Evolutionary conservation across 2,888 invertebrate species (phyloP).

Genomic region (Deilephila elpenor): DNA sequence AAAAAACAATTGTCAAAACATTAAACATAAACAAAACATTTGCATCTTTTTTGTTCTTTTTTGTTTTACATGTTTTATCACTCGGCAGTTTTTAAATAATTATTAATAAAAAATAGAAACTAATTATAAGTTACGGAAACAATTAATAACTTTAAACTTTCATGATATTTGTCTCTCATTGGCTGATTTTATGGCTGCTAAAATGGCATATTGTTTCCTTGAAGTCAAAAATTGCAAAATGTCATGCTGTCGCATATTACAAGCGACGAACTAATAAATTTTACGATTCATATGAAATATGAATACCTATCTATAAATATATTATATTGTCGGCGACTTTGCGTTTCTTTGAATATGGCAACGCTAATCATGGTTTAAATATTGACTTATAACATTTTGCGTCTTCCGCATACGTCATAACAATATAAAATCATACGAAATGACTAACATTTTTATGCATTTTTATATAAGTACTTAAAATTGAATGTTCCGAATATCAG

Average conservation of each 20-base stretch:
- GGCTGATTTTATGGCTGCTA: background rate
- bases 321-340: background rate
- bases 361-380: constrained; percentile 10
- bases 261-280: background rate
- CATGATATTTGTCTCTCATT: too few species aligned
- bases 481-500: background rate
- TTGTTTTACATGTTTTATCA: too few species aligned
- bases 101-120: too few species aligned
- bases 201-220: background rate
- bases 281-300: background rate
- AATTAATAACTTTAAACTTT: too few species aligned
- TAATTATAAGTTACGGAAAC: too few species aligned
- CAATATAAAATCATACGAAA: background rate
- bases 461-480: background rate
- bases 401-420: constrained; percentile 7
- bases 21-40: too few species aligned
- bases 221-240: background rate
- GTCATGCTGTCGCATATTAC: background rate
- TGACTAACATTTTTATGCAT: background rate
- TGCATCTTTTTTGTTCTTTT: too few species aligned
- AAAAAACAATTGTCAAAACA: too few species aligned
- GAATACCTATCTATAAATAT: background rate
- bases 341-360: background rate
- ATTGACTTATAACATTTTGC: constrained; percentile 4
- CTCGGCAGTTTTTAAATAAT: too few species aligned